A percentile compares a stretch with the other conserved stretches of the same genome.
phyloP scores from a whole-genome alignment of 92 coral and sea anemone genomes.

The Palythoa heliodiscus region DNA sequence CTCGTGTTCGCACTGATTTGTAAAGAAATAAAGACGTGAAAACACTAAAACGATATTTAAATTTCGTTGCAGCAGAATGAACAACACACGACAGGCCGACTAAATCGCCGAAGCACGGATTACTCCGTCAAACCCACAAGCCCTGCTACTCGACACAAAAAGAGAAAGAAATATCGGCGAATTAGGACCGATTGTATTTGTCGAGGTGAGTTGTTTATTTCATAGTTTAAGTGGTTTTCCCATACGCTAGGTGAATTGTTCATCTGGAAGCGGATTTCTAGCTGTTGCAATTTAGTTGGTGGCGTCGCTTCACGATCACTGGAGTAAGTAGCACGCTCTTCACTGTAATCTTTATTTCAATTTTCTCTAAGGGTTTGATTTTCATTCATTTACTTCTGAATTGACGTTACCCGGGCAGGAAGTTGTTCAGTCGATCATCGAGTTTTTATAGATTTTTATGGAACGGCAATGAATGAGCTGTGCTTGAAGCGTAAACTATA shows the following conservation, averaged over 20 bases:
- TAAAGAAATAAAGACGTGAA: slow-evolving; percentile 9
- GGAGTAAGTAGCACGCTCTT: not conserved
- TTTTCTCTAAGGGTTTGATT: not conserved
- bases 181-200: slow-evolving; percentile 3
- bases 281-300: slow-evolving; percentile 31
- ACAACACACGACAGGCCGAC: slow-evolving; percentile 34
- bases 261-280: slow-evolving; percentile 11
- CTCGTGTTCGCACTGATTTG: slow-evolving; percentile 29
- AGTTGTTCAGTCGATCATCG: slow-evolving; percentile 45
- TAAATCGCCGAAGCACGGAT: slow-evolving; percentile 52
- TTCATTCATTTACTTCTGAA: slow-evolving; percentile 41
- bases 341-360: slow-evolving; percentile 7
- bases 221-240: slow-evolving; percentile 12
- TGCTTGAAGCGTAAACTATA: slow-evolving; percentile 44
- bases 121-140: slow-evolving; percentile 47
- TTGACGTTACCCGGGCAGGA: slow-evolving; percentile 35
- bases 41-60: slow-evolving; percentile 29
- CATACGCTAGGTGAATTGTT: not conserved
- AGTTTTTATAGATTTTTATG: slow-evolving; percentile 46
- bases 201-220: slow-evolving; percentile 41
- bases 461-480: slow-evolving; percentile 40
- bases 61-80: slow-evolving; percentile 36
- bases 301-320: slow-evolving; percentile 2
- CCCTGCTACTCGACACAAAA: slow-evolving; percentile 39
- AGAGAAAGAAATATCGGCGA: slow-evolving; percentile 41